These are phyloP conservation scores for Varroa destructor DNA, from an alignment of 1,140 invertebrate genomes.

Conservation along the genomic window DNA sequence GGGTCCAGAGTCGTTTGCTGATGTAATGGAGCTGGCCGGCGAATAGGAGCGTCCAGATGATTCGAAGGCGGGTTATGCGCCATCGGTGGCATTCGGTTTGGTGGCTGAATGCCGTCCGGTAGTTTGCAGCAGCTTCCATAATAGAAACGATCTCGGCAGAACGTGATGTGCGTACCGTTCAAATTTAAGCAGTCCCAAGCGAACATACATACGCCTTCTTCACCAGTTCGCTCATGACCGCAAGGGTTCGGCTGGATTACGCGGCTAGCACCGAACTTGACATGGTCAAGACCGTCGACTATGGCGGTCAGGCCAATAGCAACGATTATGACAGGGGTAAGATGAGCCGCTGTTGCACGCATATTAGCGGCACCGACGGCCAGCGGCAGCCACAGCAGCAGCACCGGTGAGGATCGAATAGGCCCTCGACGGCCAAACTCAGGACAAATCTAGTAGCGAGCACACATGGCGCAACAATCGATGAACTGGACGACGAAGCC, in stretches of 20 bases:
- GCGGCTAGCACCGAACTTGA: conserved; percentile 25
- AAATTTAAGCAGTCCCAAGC: conserved; percentile 78
- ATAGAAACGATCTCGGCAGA: conserved; percentile 79
- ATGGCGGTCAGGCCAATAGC: neutral
- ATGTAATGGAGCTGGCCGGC: conserved; percentile 35
- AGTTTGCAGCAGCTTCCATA: conserved; percentile 68
- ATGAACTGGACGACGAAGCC: no score
- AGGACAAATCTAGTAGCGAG: no score
- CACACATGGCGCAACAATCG: no score
- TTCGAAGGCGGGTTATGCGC: conserved; percentile 31
- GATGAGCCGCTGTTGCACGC: no score
- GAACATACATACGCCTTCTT: conserved; percentile 80
- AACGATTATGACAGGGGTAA: neutral
- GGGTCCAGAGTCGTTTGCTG: conserved; percentile 29
- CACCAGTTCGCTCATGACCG: conserved; percentile 34
- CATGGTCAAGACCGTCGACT: conserved; percentile 1
- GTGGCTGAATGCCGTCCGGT: conserved; percentile 30
- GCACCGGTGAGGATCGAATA: no score
- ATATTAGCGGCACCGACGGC: no score
- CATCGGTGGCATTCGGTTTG: conserved; percentile 3
- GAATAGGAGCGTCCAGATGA: conserved; percentile 36
- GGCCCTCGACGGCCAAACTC: no score
- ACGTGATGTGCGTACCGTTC: conserved; percentile 75
- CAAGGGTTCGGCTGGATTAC: conserved; percentile 27
- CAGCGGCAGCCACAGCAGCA: no score